Conservation (phyloP, 2,797 vertebrate genomes). For the Hafferia zeledoni region DNA sequence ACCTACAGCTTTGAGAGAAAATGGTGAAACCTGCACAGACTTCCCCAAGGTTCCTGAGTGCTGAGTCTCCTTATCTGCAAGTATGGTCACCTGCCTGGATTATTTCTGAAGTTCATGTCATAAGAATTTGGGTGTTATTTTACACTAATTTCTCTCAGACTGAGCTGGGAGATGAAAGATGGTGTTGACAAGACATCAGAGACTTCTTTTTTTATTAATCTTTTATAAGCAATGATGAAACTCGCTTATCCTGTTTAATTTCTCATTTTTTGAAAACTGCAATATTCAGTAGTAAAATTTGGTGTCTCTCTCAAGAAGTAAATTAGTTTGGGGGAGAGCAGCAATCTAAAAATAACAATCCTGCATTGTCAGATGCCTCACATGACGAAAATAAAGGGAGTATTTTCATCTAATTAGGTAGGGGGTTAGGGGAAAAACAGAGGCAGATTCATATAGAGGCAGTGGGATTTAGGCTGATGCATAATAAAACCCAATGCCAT, state of each 20-base stretch:
- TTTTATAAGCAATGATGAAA: neutral
- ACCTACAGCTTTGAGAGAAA: neutral
- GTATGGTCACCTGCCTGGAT: neutral
- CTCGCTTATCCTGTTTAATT: neutral
- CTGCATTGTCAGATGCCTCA: neutral
- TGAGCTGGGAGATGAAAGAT: neutral
- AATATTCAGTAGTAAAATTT: neutral
- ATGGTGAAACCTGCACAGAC: neutral
- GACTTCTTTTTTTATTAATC: neutral
- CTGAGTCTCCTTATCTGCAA: fast-evolving
- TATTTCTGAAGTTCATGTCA: neutral
- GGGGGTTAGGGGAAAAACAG: neutral
- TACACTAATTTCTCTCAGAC: neutral
- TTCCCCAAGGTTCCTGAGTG: neutral
- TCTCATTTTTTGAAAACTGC: neutral
- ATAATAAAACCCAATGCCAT: neutral
- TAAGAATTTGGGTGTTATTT: neutral
- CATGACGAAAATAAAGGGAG: neutral
- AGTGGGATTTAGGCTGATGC: neutral
- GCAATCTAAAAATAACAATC: neutral
- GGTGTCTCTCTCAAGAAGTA: neutral
- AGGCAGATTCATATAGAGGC: neutral
- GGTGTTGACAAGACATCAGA: neutral
- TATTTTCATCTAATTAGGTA: neutral
- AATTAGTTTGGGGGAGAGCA: neutral